Percentiles rank a stretch among this genome's conserved stretches.
Evolutionary conservation across 2,113 vertebrate species (phyloP).

Genomic region (Cynopterus brachyotis): DNA sequence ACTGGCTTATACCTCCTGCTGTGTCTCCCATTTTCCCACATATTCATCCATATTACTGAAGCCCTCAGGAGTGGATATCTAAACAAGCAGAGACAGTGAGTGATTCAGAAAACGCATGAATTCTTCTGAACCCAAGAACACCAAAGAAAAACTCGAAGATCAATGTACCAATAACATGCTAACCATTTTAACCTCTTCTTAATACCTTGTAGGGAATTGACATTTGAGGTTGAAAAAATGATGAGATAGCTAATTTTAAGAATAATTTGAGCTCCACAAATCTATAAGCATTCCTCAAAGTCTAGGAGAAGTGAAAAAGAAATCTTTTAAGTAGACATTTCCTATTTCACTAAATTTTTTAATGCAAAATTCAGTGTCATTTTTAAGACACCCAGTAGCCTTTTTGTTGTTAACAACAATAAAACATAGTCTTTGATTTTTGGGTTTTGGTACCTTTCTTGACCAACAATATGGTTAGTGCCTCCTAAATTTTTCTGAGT

Average conservation of each 20-base stretch:
- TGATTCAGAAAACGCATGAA: neutral
- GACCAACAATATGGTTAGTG: neutral
- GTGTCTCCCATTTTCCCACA: neutral
- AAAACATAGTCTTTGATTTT: neutral
- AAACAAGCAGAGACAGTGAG: neutral
- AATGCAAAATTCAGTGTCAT: neutral
- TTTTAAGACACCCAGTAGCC: neutral
- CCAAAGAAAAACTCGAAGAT: too few relatives aligned
- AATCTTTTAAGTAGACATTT: constrained; percentile 19
- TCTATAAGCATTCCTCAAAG: constrained; percentile 15
- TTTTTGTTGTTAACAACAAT: neutral
- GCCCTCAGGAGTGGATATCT: accelerated
- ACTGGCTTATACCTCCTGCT: neutral
- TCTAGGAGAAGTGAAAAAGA: neutral
- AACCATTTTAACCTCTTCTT: neutral
- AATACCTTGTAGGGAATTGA: neutral
- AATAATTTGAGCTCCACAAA: neutral
- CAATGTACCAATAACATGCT: neutral
- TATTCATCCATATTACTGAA: too few relatives aligned
- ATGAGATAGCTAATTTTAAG: neutral
- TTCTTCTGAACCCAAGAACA: neutral
- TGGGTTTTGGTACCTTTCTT: neutral
- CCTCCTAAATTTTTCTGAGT: neutral
- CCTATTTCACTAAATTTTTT: neutral
- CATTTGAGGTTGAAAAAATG: neutral